Evolutionary conservation across 2,888 invertebrate genomes (phyloP).

Genomic region (Mythimna pallens): DNA sequence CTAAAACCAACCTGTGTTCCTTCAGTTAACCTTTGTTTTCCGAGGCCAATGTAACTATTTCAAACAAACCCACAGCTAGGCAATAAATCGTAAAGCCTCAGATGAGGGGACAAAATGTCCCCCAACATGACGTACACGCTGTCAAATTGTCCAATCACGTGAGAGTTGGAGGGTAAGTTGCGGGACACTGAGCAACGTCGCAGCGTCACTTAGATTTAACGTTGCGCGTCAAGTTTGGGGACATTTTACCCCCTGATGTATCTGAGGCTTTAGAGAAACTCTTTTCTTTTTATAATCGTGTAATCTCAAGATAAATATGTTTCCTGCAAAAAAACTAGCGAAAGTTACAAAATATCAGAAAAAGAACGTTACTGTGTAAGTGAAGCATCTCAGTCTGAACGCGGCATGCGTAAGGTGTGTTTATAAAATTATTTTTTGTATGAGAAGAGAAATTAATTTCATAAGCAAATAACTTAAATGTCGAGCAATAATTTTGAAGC

Average conservation of each 20-base stretch:
- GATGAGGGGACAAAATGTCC: no score
- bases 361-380: slow-evolving; percentile 28
- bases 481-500: slow-evolving; percentile 85
- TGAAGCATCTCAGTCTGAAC: slow-evolving; percentile 36
- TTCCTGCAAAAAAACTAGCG: slow-evolving; percentile 6
- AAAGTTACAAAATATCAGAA: slow-evolving; percentile 30
- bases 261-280: no score
- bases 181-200: no score
- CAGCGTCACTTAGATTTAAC: no score
- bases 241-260: no score
- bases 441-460: slow-evolving; percentile 63
- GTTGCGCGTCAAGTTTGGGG: no score
- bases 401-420: slow-evolving; percentile 55
- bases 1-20: no score
- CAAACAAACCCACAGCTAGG: background rate
- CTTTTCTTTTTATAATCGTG: background rate
- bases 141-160: no score
- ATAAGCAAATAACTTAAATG: slow-evolving; percentile 72
- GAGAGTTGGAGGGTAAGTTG: no score
- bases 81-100: slow-evolving; percentile 1
- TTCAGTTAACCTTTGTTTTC: no score
- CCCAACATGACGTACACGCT: no score
- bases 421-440: slow-evolving; percentile 65
- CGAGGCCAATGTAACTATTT: no score
- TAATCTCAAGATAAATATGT: slow-evolving; percentile 32